phyloP scores from a whole-genome alignment of 2,888 invertebrate species.

The Selenia dentaria region DNA sequence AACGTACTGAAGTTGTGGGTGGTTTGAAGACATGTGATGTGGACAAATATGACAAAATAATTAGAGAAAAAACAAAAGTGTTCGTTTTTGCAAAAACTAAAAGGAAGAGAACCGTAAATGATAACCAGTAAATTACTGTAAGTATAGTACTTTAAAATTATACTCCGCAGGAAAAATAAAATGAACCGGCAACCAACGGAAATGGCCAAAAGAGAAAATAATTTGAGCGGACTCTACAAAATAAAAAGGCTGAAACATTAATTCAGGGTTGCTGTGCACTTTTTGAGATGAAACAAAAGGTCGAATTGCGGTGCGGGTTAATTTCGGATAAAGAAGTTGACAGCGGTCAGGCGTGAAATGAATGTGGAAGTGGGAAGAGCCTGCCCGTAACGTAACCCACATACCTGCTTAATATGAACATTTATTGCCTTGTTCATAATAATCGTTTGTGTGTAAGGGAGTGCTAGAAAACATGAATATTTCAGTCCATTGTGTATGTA shows the following conservation, averaged over 20 bases:
- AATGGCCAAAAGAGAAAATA: constrained; percentile 22
- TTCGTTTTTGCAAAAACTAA: too few relatives aligned
- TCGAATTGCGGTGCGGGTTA: constrained; percentile 36
- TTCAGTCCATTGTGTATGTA: constrained; percentile 9
- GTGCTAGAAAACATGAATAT: constrained; percentile 10
- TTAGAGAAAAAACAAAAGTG: too few relatives aligned
- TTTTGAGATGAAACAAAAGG: constrained; percentile 37
- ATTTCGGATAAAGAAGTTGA: constrained; percentile 40
- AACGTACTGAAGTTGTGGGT: too few relatives aligned
- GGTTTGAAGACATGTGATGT: too few relatives aligned
- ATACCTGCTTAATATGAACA: constrained; percentile 19
- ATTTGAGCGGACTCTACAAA: constrained; percentile 26
- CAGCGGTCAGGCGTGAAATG: constrained; percentile 39
- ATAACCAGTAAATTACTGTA: too few relatives aligned
- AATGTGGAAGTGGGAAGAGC: constrained; percentile 25
- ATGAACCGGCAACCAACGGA: constrained; percentile 2
- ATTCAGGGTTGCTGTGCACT: constrained; percentile 34
- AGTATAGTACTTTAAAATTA: too few relatives aligned
- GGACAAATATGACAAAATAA: too few relatives aligned
- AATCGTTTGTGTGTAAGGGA: constrained; percentile 13
- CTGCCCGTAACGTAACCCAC: constrained; percentile 9
- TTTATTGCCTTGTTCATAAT: constrained; percentile 22
- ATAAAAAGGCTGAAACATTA: constrained; percentile 25
- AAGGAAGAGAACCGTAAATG: too few relatives aligned
- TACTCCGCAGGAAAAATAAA: too few relatives aligned